Base-by-base conservation (phyloP, 2,113 vertebrate genomes). In the Actinemys pallida region DNA sequence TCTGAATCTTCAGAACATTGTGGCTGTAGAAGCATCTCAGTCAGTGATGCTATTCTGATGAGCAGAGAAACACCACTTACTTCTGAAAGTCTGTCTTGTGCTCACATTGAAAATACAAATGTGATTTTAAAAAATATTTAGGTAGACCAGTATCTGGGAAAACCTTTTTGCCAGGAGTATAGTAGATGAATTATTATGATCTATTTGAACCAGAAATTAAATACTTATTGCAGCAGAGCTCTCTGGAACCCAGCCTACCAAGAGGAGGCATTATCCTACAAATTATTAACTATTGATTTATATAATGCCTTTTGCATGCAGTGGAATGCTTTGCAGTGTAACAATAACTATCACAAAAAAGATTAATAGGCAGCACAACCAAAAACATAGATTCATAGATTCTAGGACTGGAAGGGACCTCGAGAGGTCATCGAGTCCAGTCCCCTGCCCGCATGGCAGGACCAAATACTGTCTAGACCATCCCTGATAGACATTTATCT, bases 281-380 rank as follows among this genome's bases (percentile, higher is more conserved):
- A 94, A 95, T 95, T 92, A 96, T 96, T 92, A 94, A 90, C 82
- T 96, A 95, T 91, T 91, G 96, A 96, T 96, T 95, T 87, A 84
- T 45, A 0, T 90, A 94, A n/a, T 62, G 45, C 49, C n/a, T 39
- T 88, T 92, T 95, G 62, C 90, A 95, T 81, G 45, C 93, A 88
- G 85, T 87, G 85, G 86, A 93, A 92, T 95, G 81, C 91, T 95
- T 86, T 91, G 83, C 92, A 96, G 89, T 94, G 83, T 54, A 79
- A 90, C 91, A 50, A 50, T 94, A 96, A 96, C 93, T 95, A 94
- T 86, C 82, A 57, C 3, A 78, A 93, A 89, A 84, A 93, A 93
- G 85, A 96, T 95, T 56, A 89, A 89, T 94, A 92, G 62, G 62
- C 62, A 69, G 83, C 87, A 93, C 57, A 35, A 53, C n/a, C 52